These are phyloP conservation scores for Pagetopsis macropterus DNA, from an alignment of 2,797 vertebrate species.

Conservation along the genomic window DNA sequence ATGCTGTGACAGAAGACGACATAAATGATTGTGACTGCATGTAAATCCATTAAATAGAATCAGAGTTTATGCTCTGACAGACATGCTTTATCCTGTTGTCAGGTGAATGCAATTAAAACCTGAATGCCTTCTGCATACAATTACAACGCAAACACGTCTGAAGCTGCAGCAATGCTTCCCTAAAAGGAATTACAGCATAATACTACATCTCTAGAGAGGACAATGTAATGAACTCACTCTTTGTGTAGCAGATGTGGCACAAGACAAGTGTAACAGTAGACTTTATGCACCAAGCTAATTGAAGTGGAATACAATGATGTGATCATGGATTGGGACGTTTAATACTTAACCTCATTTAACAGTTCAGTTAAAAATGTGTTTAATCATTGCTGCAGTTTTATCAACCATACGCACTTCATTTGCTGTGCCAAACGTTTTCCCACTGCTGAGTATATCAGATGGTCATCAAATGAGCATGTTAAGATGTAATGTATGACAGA, in stretches of 20 bases:
- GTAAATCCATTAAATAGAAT: constrained; percentile 69
- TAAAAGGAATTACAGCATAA: constrained; percentile 38
- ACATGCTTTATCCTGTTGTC: constrained; percentile 63
- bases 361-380: constrained; percentile 30
- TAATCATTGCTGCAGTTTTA: constrained; percentile 48
- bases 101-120: constrained; percentile 59
- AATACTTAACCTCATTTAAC: constrained; percentile 40
- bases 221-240: constrained; percentile 6
- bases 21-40: constrained; percentile 71
- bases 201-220: constrained; percentile 25
- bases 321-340: constrained; percentile 12
- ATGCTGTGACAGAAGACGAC: constrained; percentile 48
- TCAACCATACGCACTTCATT: constrained; percentile 30
- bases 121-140: constrained; percentile 46
- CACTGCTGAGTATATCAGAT: constrained; percentile 29
- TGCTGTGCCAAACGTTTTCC: constrained; percentile 42
- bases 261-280: constrained; percentile 5
- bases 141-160: constrained; percentile 43
- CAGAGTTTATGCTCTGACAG: constrained; percentile 44
- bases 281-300: constrained; percentile 10
- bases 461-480: constrained; percentile 45
- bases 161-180: constrained; percentile 17
- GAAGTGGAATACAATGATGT: neutral
- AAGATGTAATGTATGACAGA: constrained; percentile 29
- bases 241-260: neutral